phyloP scores from a whole-genome alignment of 2,797 vertebrate species.

The Sebastes nivosus region DNA sequence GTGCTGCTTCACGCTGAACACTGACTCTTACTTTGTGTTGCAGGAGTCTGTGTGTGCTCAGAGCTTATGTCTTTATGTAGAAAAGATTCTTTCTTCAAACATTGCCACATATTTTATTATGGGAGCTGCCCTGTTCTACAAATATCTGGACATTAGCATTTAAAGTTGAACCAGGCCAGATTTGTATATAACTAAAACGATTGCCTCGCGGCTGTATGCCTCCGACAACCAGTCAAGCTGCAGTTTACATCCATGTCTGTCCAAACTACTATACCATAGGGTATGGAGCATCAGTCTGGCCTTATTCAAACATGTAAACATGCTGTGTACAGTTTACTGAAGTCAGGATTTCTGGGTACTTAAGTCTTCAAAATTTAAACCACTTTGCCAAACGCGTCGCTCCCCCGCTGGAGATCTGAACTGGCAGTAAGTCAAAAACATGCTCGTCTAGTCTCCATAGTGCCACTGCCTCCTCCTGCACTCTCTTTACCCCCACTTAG shows the following conservation, averaged over 20 bases:
- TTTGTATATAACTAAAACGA: not conserved
- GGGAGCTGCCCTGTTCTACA: not conserved
- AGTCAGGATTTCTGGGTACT: not conserved
- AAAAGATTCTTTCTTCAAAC: not conserved
- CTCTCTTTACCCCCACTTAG: slow-evolving; percentile 42
- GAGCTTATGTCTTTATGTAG: slow-evolving; percentile 7
- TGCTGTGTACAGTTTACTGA: not conserved
- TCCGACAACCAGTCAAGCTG: no score
- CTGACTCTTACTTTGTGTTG: slow-evolving; percentile 35
- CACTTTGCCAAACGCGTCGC: not conserved
- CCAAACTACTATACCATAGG: no score
- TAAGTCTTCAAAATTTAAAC: not conserved
- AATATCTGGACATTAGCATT: not conserved
- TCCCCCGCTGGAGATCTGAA: slow-evolving; percentile 12
- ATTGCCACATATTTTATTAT: not conserved
- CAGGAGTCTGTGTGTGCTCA: not conserved
- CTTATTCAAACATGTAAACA: rapidly evolving
- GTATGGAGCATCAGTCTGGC: no score
- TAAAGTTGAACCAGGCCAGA: not conserved
- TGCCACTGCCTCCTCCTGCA: slow-evolving; percentile 34
- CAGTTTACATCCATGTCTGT: no score
- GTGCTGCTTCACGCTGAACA: slow-evolving; percentile 57
- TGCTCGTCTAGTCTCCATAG: not conserved
- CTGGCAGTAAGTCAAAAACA: slow-evolving; percentile 45
- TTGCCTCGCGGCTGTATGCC: not conserved